Percentiles rank a stretch among this genome's conserved stretches.
phyloP scores from a whole-genome alignment of 1,140 invertebrate species.

The Bombus terrestris region DNA sequence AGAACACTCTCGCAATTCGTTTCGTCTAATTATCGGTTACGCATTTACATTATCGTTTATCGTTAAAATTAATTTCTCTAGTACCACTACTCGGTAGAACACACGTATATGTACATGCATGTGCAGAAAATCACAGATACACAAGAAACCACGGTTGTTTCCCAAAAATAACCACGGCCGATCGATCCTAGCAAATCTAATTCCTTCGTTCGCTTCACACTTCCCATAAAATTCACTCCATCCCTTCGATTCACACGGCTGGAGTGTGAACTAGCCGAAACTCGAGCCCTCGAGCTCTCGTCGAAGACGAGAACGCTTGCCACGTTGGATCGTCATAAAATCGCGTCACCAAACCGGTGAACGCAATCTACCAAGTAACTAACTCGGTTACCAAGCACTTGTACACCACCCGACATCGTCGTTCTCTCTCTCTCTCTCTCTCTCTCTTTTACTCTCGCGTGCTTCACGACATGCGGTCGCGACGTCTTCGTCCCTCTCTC shows the following conservation, averaged over 20 bases:
- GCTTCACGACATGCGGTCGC: constrained; percentile 50
- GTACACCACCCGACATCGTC: constrained; percentile 62
- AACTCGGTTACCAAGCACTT: constrained; percentile 81
- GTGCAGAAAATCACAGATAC: background rate
- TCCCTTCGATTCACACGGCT: background rate
- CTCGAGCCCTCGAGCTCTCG: background rate
- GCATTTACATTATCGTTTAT: background rate
- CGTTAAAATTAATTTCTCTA: background rate
- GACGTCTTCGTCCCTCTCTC: constrained; percentile 17
- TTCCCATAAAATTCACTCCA: background rate
- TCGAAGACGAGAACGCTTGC: constrained; percentile 51
- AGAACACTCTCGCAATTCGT: background rate
- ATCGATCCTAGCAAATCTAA: background rate
- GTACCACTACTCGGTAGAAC: background rate
- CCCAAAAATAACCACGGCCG: background rate
- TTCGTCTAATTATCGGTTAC: background rate
- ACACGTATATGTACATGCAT: background rate
- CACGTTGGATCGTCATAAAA: constrained; percentile 70
- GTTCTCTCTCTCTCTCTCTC: no score
- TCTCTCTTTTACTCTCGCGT: constrained; percentile 9
- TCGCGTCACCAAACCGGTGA: constrained; percentile 75
- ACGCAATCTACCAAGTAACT: constrained; percentile 80
- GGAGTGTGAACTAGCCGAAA: background rate
- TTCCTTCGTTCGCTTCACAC: background rate
- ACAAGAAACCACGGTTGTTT: background rate